Percentiles rank a stretch among this genome's conserved stretches.
Evolutionary conservation across 92 coral and sea anemone species (phyloP).

Genomic region (Isaurus tuberculatus): DNA sequence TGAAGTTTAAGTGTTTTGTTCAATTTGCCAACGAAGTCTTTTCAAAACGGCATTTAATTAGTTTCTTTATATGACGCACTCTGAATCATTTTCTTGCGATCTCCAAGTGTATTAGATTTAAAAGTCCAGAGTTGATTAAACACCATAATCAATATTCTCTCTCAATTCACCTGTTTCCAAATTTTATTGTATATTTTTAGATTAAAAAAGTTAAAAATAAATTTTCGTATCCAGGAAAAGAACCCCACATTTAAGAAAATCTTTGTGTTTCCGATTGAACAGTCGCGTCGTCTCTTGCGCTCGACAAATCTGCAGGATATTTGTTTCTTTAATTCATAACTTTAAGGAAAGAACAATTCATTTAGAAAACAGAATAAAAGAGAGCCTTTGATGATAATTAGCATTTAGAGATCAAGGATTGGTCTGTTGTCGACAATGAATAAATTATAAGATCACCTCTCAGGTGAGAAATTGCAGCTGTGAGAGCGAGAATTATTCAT

Average conservation of each 20-base stretch:
- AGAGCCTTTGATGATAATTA: conserved; percentile 66
- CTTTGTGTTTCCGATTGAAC: background rate
- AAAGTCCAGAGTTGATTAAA: conserved; percentile 27
- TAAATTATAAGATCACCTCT: conserved; percentile 83
- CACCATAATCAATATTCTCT: background rate
- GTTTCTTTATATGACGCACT: conserved; percentile 1
- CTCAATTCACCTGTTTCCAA: conserved; percentile 26
- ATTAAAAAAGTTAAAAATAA: background rate
- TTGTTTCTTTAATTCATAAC: conserved; percentile 6
- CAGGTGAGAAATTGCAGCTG: conserved; percentile 66
- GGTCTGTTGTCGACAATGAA: conserved; percentile 65
- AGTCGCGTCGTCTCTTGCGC: background rate
- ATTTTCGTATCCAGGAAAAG: background rate
- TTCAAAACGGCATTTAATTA: background rate
- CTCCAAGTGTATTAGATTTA: background rate
- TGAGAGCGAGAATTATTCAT: conserved; percentile 35
- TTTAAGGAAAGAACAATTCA: conserved; percentile 22
- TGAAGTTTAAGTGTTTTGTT: background rate
- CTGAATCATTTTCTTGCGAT: background rate
- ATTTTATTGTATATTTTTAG: background rate
- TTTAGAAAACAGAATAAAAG: conserved; percentile 23
- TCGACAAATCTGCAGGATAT: conserved; percentile 18
- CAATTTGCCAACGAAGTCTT: background rate
- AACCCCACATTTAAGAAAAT: background rate
- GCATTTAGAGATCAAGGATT: conserved; percentile 80